Percentiles rank a stretch among this genome's conserved stretches.
phyloP scores from a whole-genome alignment of 1,140 invertebrate species.

The Dermatophagoides farinae region DNA sequence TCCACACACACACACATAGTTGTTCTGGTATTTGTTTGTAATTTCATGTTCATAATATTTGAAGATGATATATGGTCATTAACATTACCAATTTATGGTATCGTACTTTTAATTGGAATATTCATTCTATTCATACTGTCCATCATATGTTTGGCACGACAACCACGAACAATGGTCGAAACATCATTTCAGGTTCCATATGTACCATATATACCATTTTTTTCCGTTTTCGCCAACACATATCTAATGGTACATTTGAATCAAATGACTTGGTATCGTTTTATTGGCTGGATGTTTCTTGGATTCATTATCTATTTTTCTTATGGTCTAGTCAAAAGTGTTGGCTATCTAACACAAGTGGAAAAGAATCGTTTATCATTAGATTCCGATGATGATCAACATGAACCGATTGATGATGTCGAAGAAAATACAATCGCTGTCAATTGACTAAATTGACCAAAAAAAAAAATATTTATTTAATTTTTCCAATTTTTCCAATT shows the following conservation, averaged over 20 bases:
- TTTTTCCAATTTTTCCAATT: too few relatives aligned
- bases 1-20: too few relatives aligned
- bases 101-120: not conserved
- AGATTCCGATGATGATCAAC: not conserved
- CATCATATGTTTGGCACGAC: slow-evolving; percentile 4
- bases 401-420: too few relatives aligned
- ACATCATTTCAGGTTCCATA: slow-evolving; percentile 43
- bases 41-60: not conserved
- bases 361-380: not conserved
- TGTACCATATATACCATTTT: slow-evolving; percentile 57
- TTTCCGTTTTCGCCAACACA: slow-evolving; percentile 62
- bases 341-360: slow-evolving; percentile 3
- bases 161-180: not conserved
- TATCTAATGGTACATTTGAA: slow-evolving; percentile 70
- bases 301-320: slow-evolving; percentile 18
- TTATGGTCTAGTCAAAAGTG: slow-evolving; percentile 9
- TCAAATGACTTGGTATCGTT: slow-evolving; percentile 57
- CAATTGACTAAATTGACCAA: too few relatives aligned
- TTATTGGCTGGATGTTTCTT: slow-evolving; percentile 54
- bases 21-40: not conserved
- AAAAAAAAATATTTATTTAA: too few relatives aligned
- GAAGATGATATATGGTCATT: not conserved
- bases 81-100: not conserved
- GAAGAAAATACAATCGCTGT: too few relatives aligned
- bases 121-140: slow-evolving; percentile 11